Conservation (phyloP, 1,140 invertebrate genomes). For the Samia ricini region DNA sequence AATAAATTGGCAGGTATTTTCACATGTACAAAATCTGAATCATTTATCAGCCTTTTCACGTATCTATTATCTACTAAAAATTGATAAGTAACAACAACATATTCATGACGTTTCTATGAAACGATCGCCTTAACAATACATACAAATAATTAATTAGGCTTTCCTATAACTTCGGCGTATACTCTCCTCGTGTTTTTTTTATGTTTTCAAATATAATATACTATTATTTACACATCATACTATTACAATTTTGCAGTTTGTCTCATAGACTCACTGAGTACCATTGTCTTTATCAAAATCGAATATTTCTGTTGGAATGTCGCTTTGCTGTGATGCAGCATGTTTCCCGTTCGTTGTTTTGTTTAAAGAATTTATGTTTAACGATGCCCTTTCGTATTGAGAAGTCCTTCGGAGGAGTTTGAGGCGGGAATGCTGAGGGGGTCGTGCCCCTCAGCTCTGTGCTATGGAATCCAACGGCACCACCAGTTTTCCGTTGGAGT, state of each 20-base stretch:
- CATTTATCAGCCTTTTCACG: constrained; percentile 66
- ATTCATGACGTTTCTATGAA: constrained; percentile 73
- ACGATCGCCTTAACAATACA: constrained; percentile 64
- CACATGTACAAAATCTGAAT: constrained; percentile 59
- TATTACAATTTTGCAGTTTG: constrained; percentile 40
- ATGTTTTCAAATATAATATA: constrained; percentile 21
- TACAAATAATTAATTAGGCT: constrained; percentile 65
- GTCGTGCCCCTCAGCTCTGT: constrained; percentile 64
- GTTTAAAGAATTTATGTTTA: constrained; percentile 18
- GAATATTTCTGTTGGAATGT: constrained; percentile 46
- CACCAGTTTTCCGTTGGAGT: constrained; percentile 78
- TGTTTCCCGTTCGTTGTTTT: neutral
- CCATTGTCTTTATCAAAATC: constrained; percentile 24
- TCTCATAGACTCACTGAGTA: constrained; percentile 59
- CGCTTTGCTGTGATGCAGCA: constrained; percentile 11
- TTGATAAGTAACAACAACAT: constrained; percentile 71
- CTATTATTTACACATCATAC: constrained; percentile 46
- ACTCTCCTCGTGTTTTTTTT: constrained; percentile 51
- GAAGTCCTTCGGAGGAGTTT: constrained; percentile 55
- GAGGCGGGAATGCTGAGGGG: constrained; percentile 54
- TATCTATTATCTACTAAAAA: constrained; percentile 71
- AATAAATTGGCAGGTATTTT: constrained; percentile 29
- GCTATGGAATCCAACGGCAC: constrained; percentile 78
- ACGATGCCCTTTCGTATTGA: constrained; percentile 37
- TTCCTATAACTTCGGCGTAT: constrained; percentile 73